A percentile compares a stretch with the other conserved stretches of the same genome.
Evolutionary conservation across 2,888 invertebrate genomes (phyloP).

Genomic region (Furcula furcula): DNA sequence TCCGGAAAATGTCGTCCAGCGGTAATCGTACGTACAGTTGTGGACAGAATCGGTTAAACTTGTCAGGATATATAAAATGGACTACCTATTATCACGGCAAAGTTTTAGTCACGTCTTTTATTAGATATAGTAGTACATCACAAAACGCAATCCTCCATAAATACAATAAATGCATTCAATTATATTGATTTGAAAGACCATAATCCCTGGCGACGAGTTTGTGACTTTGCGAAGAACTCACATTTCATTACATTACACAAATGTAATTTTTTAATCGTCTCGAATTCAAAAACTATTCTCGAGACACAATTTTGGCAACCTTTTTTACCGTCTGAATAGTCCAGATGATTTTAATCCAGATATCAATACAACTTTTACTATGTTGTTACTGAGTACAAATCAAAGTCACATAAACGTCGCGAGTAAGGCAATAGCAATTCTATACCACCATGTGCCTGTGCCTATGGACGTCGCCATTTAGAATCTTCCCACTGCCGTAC

Average conservation of each 20-base stretch:
- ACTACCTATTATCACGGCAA: no score
- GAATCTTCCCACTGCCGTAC: conserved; percentile 28
- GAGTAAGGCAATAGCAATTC: conserved; percentile 15
- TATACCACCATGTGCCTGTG: conserved; percentile 13
- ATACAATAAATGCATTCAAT: conserved; percentile 57
- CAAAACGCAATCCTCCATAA: background rate
- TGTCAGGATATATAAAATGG: no score
- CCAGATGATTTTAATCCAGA: no score
- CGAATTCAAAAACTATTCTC: no score
- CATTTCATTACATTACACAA: background rate
- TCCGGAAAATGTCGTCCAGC: no score
- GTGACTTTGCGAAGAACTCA: conserved; percentile 16
- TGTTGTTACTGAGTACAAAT: background rate
- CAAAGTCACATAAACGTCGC: conserved; percentile 7
- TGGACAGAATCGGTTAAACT: no score
- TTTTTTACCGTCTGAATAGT: no score
- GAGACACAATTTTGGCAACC: no score
- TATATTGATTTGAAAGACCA: conserved; percentile 43
- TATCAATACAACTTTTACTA: background rate
- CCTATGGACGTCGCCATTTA: conserved; percentile 14
- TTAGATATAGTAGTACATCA: background rate
- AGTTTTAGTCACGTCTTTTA: no score
- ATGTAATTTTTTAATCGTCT: no score
- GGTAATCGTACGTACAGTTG: no score
- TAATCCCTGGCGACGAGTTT: conserved; percentile 36